Conservation (phyloP, 2,797 vertebrate species). For the Arvicola amphibius region DNA sequence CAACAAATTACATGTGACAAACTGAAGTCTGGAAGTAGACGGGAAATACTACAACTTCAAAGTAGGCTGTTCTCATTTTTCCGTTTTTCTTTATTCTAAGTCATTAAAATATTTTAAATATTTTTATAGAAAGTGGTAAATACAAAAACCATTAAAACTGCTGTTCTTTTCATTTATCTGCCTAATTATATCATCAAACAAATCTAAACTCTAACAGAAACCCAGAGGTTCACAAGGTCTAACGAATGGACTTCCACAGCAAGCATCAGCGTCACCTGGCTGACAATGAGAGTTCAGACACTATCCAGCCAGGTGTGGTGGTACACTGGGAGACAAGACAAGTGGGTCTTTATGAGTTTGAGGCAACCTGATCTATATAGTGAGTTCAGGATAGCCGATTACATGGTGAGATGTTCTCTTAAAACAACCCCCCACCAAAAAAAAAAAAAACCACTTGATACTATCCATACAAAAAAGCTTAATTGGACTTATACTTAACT, state of each 20-base stretch:
- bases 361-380: background rate
- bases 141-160: background rate
- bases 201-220: background rate
- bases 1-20: background rate
- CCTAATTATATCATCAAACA: background rate
- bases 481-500: background rate
- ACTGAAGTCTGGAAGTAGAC: background rate
- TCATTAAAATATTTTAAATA: background rate
- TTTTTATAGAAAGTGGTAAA: background rate
- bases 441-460: background rate
- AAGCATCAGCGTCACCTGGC: background rate
- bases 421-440: background rate
- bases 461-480: background rate
- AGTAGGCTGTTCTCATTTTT: background rate
- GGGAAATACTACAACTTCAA: background rate
- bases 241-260: background rate
- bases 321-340: background rate
- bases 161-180: background rate
- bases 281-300: background rate
- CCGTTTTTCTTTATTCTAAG: background rate
- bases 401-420: background rate
- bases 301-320: background rate
- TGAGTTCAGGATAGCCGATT: background rate
- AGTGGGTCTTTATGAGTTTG: background rate
- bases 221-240: background rate